A percentile compares a stretch with the other conserved stretches of the same genome.
These are phyloP conservation scores for Anniella stebbinsi DNA, from an alignment of 2,797 vertebrate species.

Conservation along the genomic window DNA sequence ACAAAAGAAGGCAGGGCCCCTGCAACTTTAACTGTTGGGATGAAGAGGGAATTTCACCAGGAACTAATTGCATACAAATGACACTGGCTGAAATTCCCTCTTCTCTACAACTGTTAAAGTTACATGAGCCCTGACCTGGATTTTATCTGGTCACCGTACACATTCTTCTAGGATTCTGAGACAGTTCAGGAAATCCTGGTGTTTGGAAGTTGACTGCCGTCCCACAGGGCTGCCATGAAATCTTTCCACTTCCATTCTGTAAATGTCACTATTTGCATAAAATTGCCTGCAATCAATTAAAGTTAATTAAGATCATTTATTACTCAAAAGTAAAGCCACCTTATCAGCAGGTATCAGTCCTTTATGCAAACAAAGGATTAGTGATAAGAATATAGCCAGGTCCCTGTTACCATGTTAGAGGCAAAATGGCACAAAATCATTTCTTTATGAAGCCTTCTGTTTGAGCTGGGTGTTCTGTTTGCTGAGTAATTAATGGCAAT, in stretches of 20 bases:
- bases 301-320: slow-evolving; percentile 78
- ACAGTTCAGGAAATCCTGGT: neutral
- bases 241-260: slow-evolving; percentile 50
- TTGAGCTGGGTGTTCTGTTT: slow-evolving; percentile 42
- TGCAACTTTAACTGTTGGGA: no score
- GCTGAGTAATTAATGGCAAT: slow-evolving; percentile 70
- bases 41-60: no score
- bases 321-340: slow-evolving; percentile 61
- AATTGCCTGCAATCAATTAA: slow-evolving; percentile 70
- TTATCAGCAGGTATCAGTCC: slow-evolving; percentile 74
- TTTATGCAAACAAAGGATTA: slow-evolving; percentile 68
- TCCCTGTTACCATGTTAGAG: slow-evolving; percentile 34
- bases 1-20: no score
- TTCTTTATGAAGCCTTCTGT: slow-evolving; percentile 27
- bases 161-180: accelerated
- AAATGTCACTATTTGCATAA: slow-evolving; percentile 62
- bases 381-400: slow-evolving; percentile 35
- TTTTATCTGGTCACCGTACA: no score
- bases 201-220: neutral
- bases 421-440: slow-evolving; percentile 9
- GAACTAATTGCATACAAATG: no score
- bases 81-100: no score
- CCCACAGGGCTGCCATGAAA: neutral
- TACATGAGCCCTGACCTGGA: no score
- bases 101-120: no score